Percentiles rank a stretch among this genome's conserved stretches.
phyloP scores from a whole-genome alignment of 2,113 vertebrate species.

The Mobula birostris region DNA sequence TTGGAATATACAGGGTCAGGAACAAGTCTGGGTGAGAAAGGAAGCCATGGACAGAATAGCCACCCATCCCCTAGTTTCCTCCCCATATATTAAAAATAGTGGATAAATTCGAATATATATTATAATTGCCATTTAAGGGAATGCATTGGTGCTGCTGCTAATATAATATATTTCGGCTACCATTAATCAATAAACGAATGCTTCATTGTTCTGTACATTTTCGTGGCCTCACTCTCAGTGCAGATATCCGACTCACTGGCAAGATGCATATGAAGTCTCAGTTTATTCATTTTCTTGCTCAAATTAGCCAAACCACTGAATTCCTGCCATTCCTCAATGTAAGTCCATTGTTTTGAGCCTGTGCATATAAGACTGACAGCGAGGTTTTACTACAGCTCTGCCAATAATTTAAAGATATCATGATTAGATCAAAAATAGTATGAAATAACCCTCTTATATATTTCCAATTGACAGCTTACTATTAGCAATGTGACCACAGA shows the following conservation, averaged over 20 bases:
- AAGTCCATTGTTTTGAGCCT: conserved; percentile 9
- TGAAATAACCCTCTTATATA: conserved; percentile 35
- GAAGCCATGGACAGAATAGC: background rate
- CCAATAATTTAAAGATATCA: conserved; percentile 34
- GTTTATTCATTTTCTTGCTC: conserved; percentile 9
- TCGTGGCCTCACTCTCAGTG: background rate
- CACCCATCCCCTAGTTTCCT: background rate
- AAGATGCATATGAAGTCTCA: background rate
- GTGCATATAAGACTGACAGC: conserved; percentile 2
- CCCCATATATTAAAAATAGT: background rate
- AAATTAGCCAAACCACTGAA: conserved; percentile 41
- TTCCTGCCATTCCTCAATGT: background rate
- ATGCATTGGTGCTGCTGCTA: background rate
- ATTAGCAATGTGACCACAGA: conserved; percentile 35
- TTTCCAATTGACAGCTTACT: conserved; percentile 38
- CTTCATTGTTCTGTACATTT: background rate
- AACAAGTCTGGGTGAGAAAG: conserved; percentile 10
- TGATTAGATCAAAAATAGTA: conserved; percentile 35
- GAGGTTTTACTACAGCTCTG: conserved; percentile 14
- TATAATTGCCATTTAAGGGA: background rate
- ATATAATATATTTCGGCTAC: background rate
- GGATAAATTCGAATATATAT: conserved; percentile 9
- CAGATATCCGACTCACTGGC: background rate
- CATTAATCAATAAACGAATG: background rate
- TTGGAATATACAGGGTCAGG: conserved; percentile 20